Base-by-base conservation (phyloP, 1,140 invertebrate genomes). In the Sycobia sp. region DNA sequence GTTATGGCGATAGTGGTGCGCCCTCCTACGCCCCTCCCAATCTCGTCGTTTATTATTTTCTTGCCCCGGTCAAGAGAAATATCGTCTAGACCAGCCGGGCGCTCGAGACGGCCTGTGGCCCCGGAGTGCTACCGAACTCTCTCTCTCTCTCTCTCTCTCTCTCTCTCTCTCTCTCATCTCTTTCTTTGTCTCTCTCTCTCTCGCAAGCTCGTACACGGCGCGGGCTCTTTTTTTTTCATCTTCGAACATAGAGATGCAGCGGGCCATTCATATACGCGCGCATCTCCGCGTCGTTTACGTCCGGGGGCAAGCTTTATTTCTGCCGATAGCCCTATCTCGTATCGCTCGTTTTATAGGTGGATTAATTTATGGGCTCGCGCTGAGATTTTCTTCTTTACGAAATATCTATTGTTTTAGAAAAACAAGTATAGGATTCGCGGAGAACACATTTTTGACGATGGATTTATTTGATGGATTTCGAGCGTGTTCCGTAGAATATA, bases 1-100 rank as follows among this genome's bases (percentile, higher is more conserved):
- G 75, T 76, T 76, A 76, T 74, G 72, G 74, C 67, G 69, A 69
- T 62, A 67, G 69, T 66, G n/a, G n/a, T n/a, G n/a, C n/a, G n/a
- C n/a, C n/a, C n/a, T n/a, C n/a, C n/a, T n/a, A n/a, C n/a, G 55
- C 43, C 20, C 32, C 50, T 59, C 56, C 65, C 67, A 66, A 71
- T 69, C 62, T 62, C 62, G 34, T 69, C 71, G 62, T 69, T 76
- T 74, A 76, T 76, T 76, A 76, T 75, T 74, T 74, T 73, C 73
- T 70, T 73, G 56, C 58, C 55, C 63, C 53, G 68, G 62, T 72
- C 70, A 72, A 70, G 67, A 71, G 67, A 76, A 74, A 75, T 74
- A 76, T 76, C 70, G 73, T 75, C 70, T 72, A 71, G 73, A 73
- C 71, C 68, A 70, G 56, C 18, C 18, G 43, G 14, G 41, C 25